Conservation (phyloP, 1,140 invertebrate species). For the Gerris buenoi region DNA sequence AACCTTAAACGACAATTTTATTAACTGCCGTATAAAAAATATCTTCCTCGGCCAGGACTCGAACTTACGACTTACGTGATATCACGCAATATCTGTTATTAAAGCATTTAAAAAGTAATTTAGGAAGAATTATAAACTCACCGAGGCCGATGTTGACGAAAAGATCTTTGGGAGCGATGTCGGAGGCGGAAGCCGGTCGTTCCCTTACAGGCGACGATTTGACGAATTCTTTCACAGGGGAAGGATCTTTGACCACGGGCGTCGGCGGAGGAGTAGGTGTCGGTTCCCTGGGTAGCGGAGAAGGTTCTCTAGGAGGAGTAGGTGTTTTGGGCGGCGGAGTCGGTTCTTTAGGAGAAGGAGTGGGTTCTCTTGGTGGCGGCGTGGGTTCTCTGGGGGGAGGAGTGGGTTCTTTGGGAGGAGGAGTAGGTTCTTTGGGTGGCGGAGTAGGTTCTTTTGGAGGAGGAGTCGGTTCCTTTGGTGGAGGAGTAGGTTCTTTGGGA, state of each 20-base stretch:
- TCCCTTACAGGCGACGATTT: not conserved
- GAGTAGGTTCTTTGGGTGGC: not conserved
- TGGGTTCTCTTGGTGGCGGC: not conserved
- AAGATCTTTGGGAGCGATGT: slow-evolving; percentile 20
- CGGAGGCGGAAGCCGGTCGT: not conserved
- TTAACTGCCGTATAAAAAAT: no score
- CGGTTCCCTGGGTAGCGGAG: not conserved
- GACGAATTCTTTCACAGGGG: not conserved
- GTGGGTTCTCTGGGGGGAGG: not conserved
- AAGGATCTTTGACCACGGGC: not conserved
- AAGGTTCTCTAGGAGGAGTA: not conserved
- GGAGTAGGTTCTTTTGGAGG: not conserved
- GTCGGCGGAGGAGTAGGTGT: not conserved
- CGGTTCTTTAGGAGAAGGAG: not conserved
- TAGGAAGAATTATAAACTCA: slow-evolving; percentile 16
- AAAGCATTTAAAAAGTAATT: no score
- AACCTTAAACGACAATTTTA: no score
- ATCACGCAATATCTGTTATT: no score
- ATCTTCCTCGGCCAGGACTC: no score
- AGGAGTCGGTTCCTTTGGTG: not conserved
- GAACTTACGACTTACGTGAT: no score
- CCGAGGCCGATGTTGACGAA: slow-evolving; percentile 21
- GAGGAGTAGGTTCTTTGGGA: not conserved
- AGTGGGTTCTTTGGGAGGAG: not conserved
- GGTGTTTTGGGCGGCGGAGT: not conserved